Percentiles rank a stretch among this genome's conserved stretches.
Evolutionary conservation across 2,888 invertebrate species (phyloP).

Genomic region (Biston betularia): DNA sequence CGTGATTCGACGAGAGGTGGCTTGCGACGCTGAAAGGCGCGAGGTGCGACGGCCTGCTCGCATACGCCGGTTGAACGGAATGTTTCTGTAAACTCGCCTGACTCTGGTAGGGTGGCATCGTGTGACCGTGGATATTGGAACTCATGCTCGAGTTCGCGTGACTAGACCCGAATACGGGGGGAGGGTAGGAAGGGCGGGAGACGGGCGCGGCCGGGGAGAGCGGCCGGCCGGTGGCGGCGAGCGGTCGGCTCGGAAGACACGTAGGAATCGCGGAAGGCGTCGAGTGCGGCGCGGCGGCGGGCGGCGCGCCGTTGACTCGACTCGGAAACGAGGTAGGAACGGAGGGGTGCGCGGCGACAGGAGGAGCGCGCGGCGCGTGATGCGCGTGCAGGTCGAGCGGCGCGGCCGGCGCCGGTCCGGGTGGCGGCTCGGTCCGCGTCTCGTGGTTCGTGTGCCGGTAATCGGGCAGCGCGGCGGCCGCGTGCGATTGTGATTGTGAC

Average conservation of each 20-base stretch:
- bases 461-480: slow-evolving; percentile 78
- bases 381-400: slow-evolving; percentile 76
- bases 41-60: slow-evolving; percentile 75
- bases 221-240: slow-evolving; percentile 65
- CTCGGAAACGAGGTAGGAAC: slow-evolving; percentile 77
- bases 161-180: slow-evolving; percentile 82
- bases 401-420: slow-evolving; percentile 66
- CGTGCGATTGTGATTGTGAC: slow-evolving; percentile 79
- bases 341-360: slow-evolving; percentile 62
- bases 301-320: slow-evolving; percentile 68
- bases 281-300: slow-evolving; percentile 63
- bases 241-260: slow-evolving; percentile 79
- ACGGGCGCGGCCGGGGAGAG: slow-evolving; percentile 70
- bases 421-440: slow-evolving; percentile 79
- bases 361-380: slow-evolving; percentile 61
- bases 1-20: slow-evolving; percentile 85
- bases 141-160: slow-evolving; percentile 80
- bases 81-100: slow-evolving; percentile 82
- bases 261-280: slow-evolving; percentile 67
- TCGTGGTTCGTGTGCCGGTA: slow-evolving; percentile 85
- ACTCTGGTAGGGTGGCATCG: slow-evolving; percentile 74
- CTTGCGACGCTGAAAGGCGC: slow-evolving; percentile 75
- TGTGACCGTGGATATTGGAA: slow-evolving; percentile 78
- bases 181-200: slow-evolving; percentile 75
- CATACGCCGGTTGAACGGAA: slow-evolving; percentile 77